Percentiles rank a stretch among this genome's conserved stretches.
phyloP scores from a whole-genome alignment of 2,113 vertebrate genomes.

The Silurus meridionalis region DNA sequence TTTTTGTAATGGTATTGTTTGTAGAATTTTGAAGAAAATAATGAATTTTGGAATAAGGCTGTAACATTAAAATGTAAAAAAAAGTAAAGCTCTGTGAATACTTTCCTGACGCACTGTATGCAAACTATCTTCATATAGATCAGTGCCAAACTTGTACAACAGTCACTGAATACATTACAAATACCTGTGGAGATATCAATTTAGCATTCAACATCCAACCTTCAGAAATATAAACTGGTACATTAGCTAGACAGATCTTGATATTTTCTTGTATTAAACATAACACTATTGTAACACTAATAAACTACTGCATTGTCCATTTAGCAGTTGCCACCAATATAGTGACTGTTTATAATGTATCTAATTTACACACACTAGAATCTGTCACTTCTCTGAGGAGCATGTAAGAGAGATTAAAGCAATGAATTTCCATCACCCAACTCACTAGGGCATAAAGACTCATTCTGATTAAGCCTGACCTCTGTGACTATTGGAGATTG shows the following conservation, averaged over 20 bases:
- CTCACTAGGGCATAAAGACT: background rate
- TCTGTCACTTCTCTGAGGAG: slow-evolving; percentile 25
- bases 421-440: slow-evolving; percentile 38
- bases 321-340: slow-evolving; percentile 6
- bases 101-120: too few species aligned
- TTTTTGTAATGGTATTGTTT: too few species aligned
- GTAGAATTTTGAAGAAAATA: too few species aligned
- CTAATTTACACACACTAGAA: slow-evolving; percentile 32
- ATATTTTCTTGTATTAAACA: background rate
- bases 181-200: background rate
- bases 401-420: slow-evolving; percentile 18
- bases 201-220: background rate
- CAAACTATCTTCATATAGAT: too few species aligned
- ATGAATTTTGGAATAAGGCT: too few species aligned
- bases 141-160: too few species aligned
- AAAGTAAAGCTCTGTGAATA: too few species aligned
- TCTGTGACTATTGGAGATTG: slow-evolving; percentile 11
- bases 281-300: background rate
- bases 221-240: background rate
- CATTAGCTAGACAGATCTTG: background rate
- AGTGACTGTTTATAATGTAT: slow-evolving; percentile 26
- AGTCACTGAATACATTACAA: too few species aligned
- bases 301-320: slow-evolving; percentile 17
- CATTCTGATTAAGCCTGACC: slow-evolving; percentile 33
- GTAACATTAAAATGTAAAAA: too few species aligned